A percentile compares a stretch with the other conserved stretches of the same genome.
phyloP scores from a whole-genome alignment of 2,888 invertebrate species.

The Lasioglossum oenotherae region DNA sequence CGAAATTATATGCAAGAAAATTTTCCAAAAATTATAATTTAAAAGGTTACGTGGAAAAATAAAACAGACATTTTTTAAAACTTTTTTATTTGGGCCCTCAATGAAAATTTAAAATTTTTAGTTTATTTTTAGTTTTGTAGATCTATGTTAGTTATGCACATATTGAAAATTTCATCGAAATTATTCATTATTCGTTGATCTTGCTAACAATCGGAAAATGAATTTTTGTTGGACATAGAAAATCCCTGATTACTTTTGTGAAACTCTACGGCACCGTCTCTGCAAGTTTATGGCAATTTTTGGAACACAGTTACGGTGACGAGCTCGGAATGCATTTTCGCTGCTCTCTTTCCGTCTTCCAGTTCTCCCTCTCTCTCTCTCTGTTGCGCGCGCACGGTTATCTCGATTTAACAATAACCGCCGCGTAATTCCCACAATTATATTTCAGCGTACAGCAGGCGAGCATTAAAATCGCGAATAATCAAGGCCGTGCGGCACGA shows the following conservation, averaged over 20 bases:
- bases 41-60: too few relatives aligned
- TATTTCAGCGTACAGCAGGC: slow-evolving; percentile 34
- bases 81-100: too few relatives aligned
- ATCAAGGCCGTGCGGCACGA: slow-evolving; percentile 32
- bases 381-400: slow-evolving; percentile 11
- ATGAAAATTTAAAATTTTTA: too few relatives aligned
- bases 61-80: too few relatives aligned
- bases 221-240: neutral
- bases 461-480: slow-evolving; percentile 36
- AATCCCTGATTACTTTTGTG: neutral
- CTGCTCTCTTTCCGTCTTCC: slow-evolving; percentile 9
- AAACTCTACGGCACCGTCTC: neutral
- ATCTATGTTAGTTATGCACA: too few relatives aligned
- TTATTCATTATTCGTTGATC: too few relatives aligned
- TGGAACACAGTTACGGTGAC: neutral
- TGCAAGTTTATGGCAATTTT: neutral
- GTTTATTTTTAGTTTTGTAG: too few relatives aligned
- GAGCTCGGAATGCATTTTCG: slow-evolving; percentile 18
- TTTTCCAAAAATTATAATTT: too few relatives aligned
- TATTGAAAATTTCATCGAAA: too few relatives aligned
- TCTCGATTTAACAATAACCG: slow-evolving; percentile 50
- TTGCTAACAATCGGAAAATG: too few relatives aligned
- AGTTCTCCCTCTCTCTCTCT: neutral
- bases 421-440: slow-evolving; percentile 49
- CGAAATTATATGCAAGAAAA: too few relatives aligned